A percentile compares a stretch with the other conserved stretches of the same genome.
Conservation (phyloP, 2,797 vertebrate genomes). For the Tarsius wallacei region DNA sequence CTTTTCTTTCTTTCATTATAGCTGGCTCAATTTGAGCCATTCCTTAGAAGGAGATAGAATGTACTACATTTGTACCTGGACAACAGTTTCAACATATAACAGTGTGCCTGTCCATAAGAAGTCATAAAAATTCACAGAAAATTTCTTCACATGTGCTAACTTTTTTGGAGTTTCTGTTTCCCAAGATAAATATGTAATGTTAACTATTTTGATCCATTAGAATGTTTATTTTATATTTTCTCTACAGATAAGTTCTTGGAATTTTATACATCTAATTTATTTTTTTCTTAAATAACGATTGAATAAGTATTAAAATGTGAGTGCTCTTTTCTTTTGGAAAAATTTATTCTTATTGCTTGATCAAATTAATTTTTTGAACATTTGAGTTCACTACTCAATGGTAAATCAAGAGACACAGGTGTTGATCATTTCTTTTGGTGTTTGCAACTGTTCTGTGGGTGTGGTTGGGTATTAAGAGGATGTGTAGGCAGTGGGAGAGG, state of each 20-base stretch:
- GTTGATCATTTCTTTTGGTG: background rate
- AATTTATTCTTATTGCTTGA: slow-evolving; percentile 24
- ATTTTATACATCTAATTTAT: background rate
- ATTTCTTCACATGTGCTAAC: slow-evolving; percentile 24
- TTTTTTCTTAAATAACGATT: slow-evolving; percentile 60
- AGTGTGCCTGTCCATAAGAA: slow-evolving; percentile 47
- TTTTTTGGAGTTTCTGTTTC: background rate
- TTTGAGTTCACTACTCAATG: background rate
- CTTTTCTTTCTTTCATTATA: background rate
- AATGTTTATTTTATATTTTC: slow-evolving; percentile 65
- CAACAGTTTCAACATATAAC: slow-evolving; percentile 5
- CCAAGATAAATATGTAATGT: slow-evolving; percentile 28
- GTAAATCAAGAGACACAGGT: slow-evolving; percentile 22
- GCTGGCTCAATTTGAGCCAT: slow-evolving; percentile 27
- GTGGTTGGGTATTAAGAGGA: slow-evolving; percentile 37
- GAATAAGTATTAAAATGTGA: slow-evolving; percentile 54
- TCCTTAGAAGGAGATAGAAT: slow-evolving; percentile 57
- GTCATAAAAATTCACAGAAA: slow-evolving; percentile 67
- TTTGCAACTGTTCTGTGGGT: background rate
- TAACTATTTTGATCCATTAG: slow-evolving; percentile 55
- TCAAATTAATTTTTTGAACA: slow-evolving; percentile 42
- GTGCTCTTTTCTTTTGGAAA: background rate
- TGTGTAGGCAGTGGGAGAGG: background rate
- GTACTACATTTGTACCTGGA: slow-evolving; percentile 43
- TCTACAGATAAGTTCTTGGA: slow-evolving; percentile 14